Base-by-base conservation (phyloP, 1,140 invertebrate genomes). In the Euschistus heros region DNA sequence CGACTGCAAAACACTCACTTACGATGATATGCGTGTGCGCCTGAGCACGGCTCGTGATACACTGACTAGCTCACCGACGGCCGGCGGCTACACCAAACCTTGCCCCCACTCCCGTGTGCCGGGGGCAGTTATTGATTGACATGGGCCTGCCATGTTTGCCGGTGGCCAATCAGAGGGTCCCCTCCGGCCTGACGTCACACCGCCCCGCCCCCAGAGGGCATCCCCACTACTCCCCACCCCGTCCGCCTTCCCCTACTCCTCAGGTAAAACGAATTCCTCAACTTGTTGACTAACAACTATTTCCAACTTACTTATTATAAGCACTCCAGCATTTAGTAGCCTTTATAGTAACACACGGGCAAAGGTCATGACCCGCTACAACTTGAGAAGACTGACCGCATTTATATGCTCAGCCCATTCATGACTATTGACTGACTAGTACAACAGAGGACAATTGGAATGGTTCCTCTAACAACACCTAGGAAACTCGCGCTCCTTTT, bases 271-370 rank as follows among this genome's bases (percentile, higher is more conserved):
- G 65, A 66, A 66, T 66, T 66, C 65, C 65, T 62, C 66, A 60
- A 69, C 68, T 69, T 69, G 68, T 69, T 69, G 68, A 69, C 66
- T 65, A 66, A 66, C 65, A 67, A 69, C 66, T 67, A 67, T 67
- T 67, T 64, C 54, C 47, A 57, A 62, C 61, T 66, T 63, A 52
- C 54, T 60, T 42, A 57, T 57, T 57, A 57, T 57, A 57, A 57
- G 54, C 54, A 57, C 54, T 26, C 33, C 54, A 47, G 26, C 42
- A 46, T 27, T 63, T 47, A 63, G 42, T 63, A 22, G 62, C 62
- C 30, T 44, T 47, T 50, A 27, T 50, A 46, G 17, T 50, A 26
- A 50, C 27, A 50, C 22, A 63, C 62, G 62, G 44, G 24, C 30
- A 27, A 22, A 63, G 42, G 42, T 47, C 62, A 17, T 27, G 47